Evolutionary conservation across 2,797 vertebrate genomes (phyloP).

Genomic region (Tachyglossus aculeatus): DNA sequence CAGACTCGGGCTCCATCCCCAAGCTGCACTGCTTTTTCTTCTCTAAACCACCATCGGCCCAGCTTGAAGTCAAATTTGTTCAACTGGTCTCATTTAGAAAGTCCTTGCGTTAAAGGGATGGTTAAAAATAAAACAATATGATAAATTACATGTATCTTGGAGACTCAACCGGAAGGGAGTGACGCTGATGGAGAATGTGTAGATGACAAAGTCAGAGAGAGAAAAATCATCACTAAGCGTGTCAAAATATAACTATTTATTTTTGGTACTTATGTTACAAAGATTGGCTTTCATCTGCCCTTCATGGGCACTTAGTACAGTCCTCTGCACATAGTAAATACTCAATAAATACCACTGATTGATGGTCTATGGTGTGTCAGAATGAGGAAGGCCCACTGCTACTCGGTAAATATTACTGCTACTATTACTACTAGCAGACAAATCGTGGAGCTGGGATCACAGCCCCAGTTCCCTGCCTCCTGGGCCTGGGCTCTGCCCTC

Average conservation of each 20-base stretch:
- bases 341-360: too few relatives aligned
- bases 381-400: too few relatives aligned
- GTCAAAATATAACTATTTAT: constrained; percentile 43
- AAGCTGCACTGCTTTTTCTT: accelerated
- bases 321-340: too few relatives aligned
- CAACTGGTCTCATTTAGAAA: constrained; percentile 69
- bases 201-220: constrained; percentile 53
- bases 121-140: constrained; percentile 66
- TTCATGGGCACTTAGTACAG: background rate
- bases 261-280: background rate
- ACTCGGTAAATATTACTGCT: too few relatives aligned
- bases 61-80: constrained; percentile 52
- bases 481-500: too few relatives aligned
- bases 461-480: too few relatives aligned
- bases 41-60: background rate
- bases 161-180: constrained; percentile 49
- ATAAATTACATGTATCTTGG: constrained; percentile 62
- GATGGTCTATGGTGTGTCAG: too few relatives aligned
- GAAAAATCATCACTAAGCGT: constrained; percentile 6
- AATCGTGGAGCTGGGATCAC: background rate
- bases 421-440: too few relatives aligned
- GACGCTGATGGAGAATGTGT: constrained; percentile 48
- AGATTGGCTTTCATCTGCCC: background rate
- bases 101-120: constrained; percentile 64
- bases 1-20: too few relatives aligned